phyloP scores from a whole-genome alignment of 2,888 invertebrate species.

The Dicranocentrus wangi region DNA sequence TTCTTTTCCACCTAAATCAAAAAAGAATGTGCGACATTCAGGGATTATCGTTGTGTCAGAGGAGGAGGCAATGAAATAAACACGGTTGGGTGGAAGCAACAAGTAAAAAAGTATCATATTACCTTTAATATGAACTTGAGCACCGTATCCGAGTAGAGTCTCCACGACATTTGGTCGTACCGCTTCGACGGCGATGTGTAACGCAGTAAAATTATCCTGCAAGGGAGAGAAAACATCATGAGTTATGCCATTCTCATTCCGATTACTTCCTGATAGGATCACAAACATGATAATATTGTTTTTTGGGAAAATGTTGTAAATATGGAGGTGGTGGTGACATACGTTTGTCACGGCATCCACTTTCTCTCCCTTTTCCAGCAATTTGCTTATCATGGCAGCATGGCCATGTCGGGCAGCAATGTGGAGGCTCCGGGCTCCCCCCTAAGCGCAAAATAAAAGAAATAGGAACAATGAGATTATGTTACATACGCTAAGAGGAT shows the following conservation, averaged over 20 bases:
- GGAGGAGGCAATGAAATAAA: too few relatives aligned
- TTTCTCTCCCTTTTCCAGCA: conserved; percentile 96
- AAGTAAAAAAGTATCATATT: conserved; percentile 31
- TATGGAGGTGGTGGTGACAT: too few relatives aligned
- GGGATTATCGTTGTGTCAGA: not conserved
- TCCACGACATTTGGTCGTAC: conserved; percentile 96
- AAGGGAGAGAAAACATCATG: conserved; percentile 68
- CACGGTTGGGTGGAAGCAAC: conserved; percentile 19
- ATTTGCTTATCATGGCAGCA: conserved; percentile 95
- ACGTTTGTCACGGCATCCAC: conserved; percentile 97
- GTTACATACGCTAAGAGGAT: too few relatives aligned
- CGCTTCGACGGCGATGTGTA: conserved; percentile 95
- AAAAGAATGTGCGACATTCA: not conserved
- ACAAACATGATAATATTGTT: not conserved
- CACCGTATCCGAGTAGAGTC: conserved; percentile 95
- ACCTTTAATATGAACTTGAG: conserved; percentile 95
- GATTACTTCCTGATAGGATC: conserved; percentile 14
- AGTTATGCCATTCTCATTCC: too few relatives aligned
- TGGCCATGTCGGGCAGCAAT: conserved; percentile 98
- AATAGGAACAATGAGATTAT: conserved; percentile 1
- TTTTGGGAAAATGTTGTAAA: not conserved
- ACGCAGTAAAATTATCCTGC: conserved; percentile 96
- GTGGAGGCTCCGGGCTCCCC: conserved; percentile 97
- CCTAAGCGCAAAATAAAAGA: conserved; percentile 77
- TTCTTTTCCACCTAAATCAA: conserved; percentile 82